A percentile compares a stretch with the other conserved stretches of the same genome.
phyloP scores from a whole-genome alignment of 2,113 vertebrate species.

The Oenanthe oenanthe region DNA sequence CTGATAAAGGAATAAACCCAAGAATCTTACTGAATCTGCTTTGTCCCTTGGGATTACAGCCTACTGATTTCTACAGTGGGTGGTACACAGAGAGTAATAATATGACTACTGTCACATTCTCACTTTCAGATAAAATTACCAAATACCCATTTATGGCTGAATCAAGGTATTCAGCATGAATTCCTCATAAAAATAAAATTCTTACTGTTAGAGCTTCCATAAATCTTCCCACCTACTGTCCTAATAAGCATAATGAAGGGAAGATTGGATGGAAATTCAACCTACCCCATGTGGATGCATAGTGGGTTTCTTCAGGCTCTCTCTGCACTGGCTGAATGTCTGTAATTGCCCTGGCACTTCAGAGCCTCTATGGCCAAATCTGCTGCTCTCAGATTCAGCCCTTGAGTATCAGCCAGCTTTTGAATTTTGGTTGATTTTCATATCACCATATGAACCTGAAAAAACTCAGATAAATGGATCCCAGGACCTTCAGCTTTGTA shows the following conservation, averaged over 20 bases:
- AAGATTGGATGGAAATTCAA: background rate
- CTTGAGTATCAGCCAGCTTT: background rate
- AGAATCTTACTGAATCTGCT: background rate
- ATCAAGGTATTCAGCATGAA: background rate
- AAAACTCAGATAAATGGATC: background rate
- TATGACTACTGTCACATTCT: background rate
- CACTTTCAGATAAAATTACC: background rate
- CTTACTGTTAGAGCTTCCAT: background rate
- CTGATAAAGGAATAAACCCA: background rate
- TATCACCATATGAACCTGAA: background rate
- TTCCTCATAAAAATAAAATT: background rate
- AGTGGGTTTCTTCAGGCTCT: background rate
- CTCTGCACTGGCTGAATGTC: background rate
- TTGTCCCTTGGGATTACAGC: background rate
- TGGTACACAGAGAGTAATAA: background rate
- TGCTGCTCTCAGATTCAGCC: background rate
- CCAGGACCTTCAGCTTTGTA: background rate
- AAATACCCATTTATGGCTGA: background rate
- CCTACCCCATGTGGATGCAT: background rate
- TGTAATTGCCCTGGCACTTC: background rate
- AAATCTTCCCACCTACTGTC: background rate
- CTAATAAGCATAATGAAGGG: background rate
- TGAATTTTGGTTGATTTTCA: background rate
- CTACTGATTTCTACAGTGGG: background rate
- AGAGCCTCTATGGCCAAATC: background rate